phyloP scores from a whole-genome alignment of 2,888 invertebrate genomes.

The Troides aeacus region DNA sequence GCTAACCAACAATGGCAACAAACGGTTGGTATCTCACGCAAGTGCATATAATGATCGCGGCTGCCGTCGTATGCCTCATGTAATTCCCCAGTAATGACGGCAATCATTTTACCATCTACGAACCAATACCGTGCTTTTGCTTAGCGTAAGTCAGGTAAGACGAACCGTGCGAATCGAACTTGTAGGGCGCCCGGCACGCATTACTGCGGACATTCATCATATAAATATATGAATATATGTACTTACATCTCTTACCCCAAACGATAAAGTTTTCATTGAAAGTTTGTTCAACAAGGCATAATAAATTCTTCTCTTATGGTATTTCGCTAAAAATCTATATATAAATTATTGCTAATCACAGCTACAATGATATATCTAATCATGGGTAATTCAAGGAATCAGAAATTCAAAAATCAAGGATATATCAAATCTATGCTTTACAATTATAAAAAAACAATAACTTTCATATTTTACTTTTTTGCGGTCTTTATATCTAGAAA shows the following conservation, averaged over 20 bases:
- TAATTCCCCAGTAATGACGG: constrained; percentile 71
- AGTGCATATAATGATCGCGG: constrained; percentile 55
- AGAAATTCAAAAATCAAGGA: background rate
- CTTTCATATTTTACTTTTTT: no score
- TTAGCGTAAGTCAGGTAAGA: constrained; percentile 43
- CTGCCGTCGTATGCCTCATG: constrained; percentile 50
- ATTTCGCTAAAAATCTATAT: background rate
- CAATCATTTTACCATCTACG: constrained; percentile 76
- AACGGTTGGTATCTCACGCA: constrained; percentile 56
- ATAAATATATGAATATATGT: background rate
- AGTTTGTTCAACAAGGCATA: no score
- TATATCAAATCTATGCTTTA: background rate
- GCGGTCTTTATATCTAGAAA: no score
- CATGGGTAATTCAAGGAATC: no score
- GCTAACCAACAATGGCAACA: constrained; percentile 44
- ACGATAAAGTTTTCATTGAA: no score
- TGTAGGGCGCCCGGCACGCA: constrained; percentile 43
- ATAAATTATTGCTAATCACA: background rate
- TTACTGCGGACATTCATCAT: constrained; percentile 4
- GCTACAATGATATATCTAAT: no score
- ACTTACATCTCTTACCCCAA: no score
- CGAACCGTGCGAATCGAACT: constrained; percentile 60
- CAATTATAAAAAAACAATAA: no score
- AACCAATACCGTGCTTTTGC: constrained; percentile 63
- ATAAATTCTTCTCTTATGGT: no score